Percentiles rank a stretch among this genome's conserved stretches.
Evolutionary conservation across 2,888 invertebrate genomes (phyloP).

Genomic region (Drosophila meridiana): DNA sequence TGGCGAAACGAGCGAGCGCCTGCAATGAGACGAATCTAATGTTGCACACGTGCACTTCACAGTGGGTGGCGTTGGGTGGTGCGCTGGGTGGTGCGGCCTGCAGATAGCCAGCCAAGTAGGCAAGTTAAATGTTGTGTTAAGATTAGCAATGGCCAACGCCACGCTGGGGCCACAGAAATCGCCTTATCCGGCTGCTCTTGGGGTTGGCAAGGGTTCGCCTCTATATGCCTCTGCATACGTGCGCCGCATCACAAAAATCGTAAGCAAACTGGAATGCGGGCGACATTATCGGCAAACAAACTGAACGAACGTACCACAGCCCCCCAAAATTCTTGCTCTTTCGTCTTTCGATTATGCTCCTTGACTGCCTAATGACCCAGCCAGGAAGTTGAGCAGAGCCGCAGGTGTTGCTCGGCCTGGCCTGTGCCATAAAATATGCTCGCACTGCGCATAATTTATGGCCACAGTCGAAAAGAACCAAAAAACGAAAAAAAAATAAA

Average conservation of each 20-base stretch:
- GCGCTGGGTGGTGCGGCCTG: constrained; percentile 12
- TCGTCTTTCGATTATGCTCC: constrained; percentile 44
- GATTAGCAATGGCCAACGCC: constrained; percentile 66
- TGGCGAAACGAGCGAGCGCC: constrained; percentile 42
- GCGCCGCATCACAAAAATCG: constrained; percentile 60
- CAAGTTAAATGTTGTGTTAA: constrained; percentile 79
- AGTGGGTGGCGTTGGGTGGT: constrained; percentile 25
- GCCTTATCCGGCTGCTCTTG: constrained; percentile 53
- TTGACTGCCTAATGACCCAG: constrained; percentile 69
- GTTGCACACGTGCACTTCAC: constrained; percentile 78
- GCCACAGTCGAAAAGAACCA: neutral
- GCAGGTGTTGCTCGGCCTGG: constrained; percentile 59
- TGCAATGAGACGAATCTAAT: constrained; percentile 80
- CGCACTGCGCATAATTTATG: constrained; percentile 73
- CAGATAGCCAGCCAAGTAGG: constrained; percentile 56
- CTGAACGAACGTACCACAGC: constrained; percentile 34
- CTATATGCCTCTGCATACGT: constrained; percentile 45
- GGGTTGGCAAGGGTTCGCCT: constrained; percentile 26
- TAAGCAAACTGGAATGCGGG: constrained; percentile 50
- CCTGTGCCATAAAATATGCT: constrained; percentile 59
- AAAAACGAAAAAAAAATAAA: neutral
- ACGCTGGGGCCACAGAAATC: constrained; percentile 63
- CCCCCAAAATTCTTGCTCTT: constrained; percentile 10
- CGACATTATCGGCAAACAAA: constrained; percentile 65
- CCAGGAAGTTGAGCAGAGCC: constrained; percentile 51